Base-by-base conservation (phyloP, 2,113 vertebrate species). In the Lampris megalopsis region DNA sequence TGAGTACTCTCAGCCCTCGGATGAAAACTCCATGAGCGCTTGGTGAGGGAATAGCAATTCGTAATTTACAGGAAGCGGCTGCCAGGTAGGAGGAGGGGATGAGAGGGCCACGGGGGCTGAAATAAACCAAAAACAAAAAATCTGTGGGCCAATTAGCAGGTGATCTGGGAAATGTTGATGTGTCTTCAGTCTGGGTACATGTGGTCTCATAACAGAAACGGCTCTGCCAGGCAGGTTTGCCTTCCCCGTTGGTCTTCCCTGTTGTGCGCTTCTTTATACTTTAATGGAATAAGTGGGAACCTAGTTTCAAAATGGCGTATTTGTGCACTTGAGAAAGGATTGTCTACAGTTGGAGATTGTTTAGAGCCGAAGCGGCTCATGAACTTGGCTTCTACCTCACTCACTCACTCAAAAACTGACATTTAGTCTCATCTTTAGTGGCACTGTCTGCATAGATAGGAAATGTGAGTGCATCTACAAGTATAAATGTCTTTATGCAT, bases 11-110 rank as follows among this genome's bases (percentile, higher is more conserved):
- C 63, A 0, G 36, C 50, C 24, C 1, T 9, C 42, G 40, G 63
- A 60, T 6, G 48, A 75, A 75, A 35, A 57, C 38, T n/a, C 54
- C 57, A 71, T 54, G 50, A 56, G 36, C 7, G 8, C 43, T 7
- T 63, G 47, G 9, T 40, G 36, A 58, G 56, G 50, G 43, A 60
- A 47, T 24, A 43, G 48, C 61, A 60, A 40, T 24, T 36, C 35
- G 36, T 72, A 49, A 71, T 77, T 24, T 77, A 77, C 67, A 53
- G 42, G 43, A 58, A 53, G 38, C 6, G 70, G 35, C 3, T 9
- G 59, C 50, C 38, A 35, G 37, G 24, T 49, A 65, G 62, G 66
- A 43, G 50, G 50, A 53, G 50, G 24, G 7, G 52, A 52, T 50
- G 24, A 42, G 9, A n/a, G 11, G 38, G 43, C 70, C 13, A 9